Evolutionary conservation across 1,140 invertebrate genomes (phyloP).

Genomic region (Danaus melanippus): DNA sequence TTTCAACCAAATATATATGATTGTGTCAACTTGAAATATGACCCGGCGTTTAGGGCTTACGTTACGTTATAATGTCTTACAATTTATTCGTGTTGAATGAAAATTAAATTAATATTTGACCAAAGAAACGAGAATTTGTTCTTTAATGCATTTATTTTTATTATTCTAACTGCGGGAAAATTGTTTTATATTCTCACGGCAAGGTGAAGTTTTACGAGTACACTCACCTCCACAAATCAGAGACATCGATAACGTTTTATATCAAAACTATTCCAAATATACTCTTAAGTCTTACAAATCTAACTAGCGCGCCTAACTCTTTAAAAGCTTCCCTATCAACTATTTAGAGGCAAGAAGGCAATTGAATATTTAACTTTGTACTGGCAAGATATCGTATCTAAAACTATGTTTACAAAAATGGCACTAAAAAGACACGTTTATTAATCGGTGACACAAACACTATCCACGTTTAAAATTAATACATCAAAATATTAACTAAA

Average conservation of each 20-base stretch:
- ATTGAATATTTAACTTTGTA: constrained; percentile 66
- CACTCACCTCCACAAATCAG: constrained; percentile 65
- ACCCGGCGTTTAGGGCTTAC: constrained; percentile 12
- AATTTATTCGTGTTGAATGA: constrained; percentile 5
- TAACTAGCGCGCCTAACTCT: constrained; percentile 52
- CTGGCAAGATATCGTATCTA: constrained; percentile 55
- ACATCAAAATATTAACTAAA: constrained; percentile 60
- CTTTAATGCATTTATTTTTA: background rate
- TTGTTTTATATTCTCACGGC: constrained; percentile 24
- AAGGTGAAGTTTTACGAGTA: constrained; percentile 21
- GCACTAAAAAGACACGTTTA: constrained; percentile 68
- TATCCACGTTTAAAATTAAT: constrained; percentile 46
- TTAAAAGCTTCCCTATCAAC: constrained; percentile 49
- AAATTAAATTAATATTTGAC: too few relatives aligned
- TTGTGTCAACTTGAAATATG: constrained; percentile 14
- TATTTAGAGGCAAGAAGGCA: constrained; percentile 61
- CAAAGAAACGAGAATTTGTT: too few relatives aligned
- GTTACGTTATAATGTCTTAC: constrained; percentile 11
- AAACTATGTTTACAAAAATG: constrained; percentile 49
- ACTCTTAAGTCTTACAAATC: constrained; percentile 18
- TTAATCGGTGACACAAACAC: constrained; percentile 42
- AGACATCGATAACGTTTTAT: constrained; percentile 48
- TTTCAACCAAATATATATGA: constrained; percentile 13
- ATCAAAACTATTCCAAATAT: constrained; percentile 20
- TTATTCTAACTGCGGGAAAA: constrained; percentile 13